Base-by-base conservation (phyloP, 2,113 vertebrate species). In the Prietella phreatophila region DNA sequence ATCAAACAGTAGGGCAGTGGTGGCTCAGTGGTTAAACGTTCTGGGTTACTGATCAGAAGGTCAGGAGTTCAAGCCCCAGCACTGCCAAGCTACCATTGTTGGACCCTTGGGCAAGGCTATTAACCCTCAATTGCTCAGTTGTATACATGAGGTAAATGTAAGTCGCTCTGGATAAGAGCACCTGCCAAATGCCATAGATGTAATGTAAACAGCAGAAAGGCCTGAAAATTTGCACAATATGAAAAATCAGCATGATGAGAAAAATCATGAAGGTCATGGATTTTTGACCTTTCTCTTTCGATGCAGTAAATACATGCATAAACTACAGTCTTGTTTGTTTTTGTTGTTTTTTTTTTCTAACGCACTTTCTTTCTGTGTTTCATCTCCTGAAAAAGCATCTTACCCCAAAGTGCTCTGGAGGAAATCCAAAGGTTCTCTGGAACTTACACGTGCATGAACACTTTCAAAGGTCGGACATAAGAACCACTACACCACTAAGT, bases 381-480 rank as follows among this genome's bases (percentile, higher is more conserved):
- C 85, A 5, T 67, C 82, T 84, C 22, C 11, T 67, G 9, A 39
- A 5, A 55, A 93, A 99, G 98, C 94, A 96, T 99, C 90, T 96
- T 99, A 91, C 98, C 98, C 20, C 97, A 99, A 93, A 95, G 96
- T 82, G 98, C 98, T 50, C 96, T 99, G 80, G 98, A 99, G 93
- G 98, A 99, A 94, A 99, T 99, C 94, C 95, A 99, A 94, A 97
- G 93, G 94, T 99, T 99, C 93, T 96, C 98, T 82, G 98, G 98
- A 90, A 97, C 93, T 91, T 99, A 99, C 89, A 98, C 97, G 89
- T 99, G 98, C 93, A 99, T 99, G 98, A 97, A 99, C 95, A 99
- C 98, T 76, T 99, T 99, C 79, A 99, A 99, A 95, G 98, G 98
- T 47, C 94, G 97, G 92, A 98, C 97, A 96, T 99, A 96, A 81